Percentiles rank a stretch among this genome's conserved stretches.
These are phyloP conservation scores for Eucidaris tribuloides DNA, from an alignment of 35 echinoderm and acorn worm genomes.

Conservation along the genomic window DNA sequence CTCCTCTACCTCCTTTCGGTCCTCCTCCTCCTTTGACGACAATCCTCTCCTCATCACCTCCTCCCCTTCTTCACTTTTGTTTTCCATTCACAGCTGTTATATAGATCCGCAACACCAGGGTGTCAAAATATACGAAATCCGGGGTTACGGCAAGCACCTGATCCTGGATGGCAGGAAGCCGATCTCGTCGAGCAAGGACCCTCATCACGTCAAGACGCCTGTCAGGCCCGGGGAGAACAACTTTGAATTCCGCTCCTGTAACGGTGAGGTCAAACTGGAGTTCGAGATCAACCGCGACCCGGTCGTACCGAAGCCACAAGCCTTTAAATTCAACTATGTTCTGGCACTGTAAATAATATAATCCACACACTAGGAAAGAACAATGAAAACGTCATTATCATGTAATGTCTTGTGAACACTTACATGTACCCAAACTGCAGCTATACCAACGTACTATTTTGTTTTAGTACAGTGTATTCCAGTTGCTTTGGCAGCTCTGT, in stretches of 20 bases:
- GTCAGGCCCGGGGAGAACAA: conserved; percentile 87
- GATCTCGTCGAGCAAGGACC: conserved; percentile 63
- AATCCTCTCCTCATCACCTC: no score
- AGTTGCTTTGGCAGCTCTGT: no score
- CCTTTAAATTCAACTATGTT: conserved; percentile 99
- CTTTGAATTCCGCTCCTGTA: conserved; percentile 88
- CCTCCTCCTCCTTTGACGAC: no score
- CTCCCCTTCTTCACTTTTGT: neutral
- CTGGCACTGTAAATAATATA: conserved; percentile 78
- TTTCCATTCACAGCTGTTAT: conserved; percentile 61
- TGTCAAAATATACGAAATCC: conserved; percentile 78
- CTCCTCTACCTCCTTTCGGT: no score
- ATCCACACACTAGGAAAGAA: no score
- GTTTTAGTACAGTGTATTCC: no score
- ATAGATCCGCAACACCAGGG: conserved; percentile 93
- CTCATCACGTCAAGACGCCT: conserved; percentile 66
- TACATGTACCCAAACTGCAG: no score
- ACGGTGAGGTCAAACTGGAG: conserved; percentile 73
- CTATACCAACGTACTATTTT: no score
- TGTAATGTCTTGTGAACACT: no score
- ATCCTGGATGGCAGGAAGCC: conserved; percentile 86
- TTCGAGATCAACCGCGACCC: conserved; percentile 65
- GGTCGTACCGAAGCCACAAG: conserved; percentile 51
- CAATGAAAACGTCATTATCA: no score
- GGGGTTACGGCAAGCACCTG: conserved; percentile 62